These are phyloP conservation scores for Drosophila infuscata DNA, from an alignment of 2,888 invertebrate species.

Conservation along the genomic window DNA sequence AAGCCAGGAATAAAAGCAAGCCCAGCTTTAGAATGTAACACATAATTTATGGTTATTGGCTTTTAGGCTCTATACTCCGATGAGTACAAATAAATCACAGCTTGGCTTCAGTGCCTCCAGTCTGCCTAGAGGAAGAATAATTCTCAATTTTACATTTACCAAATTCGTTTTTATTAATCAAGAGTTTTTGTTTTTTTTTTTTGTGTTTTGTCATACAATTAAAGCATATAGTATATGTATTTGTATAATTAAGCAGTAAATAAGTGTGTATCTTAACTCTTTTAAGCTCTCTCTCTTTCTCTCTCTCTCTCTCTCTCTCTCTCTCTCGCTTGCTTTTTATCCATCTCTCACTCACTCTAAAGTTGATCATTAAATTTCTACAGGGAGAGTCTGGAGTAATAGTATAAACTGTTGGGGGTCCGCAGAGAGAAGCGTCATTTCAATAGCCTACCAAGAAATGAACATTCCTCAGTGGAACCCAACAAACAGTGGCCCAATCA, in stretches of 20 bases:
- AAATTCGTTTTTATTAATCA: slow-evolving; percentile 72
- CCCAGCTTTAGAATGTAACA: slow-evolving; percentile 31
- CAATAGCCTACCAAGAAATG: slow-evolving; percentile 47
- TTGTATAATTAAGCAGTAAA: slow-evolving; percentile 35
- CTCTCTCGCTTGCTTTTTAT: slow-evolving; percentile 5
- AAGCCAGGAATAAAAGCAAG: slow-evolving; percentile 23
- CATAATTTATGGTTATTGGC: slow-evolving; percentile 63
- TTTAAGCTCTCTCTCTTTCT: background rate
- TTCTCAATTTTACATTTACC: slow-evolving; percentile 48
- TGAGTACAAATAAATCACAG: slow-evolving; percentile 36
- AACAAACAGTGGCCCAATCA: background rate
- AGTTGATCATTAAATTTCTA: slow-evolving; percentile 41
- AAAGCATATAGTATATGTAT: slow-evolving; percentile 67
- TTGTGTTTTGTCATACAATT: slow-evolving; percentile 73
- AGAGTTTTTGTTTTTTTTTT: slow-evolving; percentile 38
- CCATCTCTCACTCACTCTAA: slow-evolving; percentile 40
- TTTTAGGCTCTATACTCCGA: slow-evolving; percentile 32
- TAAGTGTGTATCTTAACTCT: slow-evolving; percentile 33
- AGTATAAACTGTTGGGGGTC: slow-evolving; percentile 41
- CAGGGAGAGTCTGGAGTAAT: slow-evolving; percentile 12
- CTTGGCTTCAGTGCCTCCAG: background rate
- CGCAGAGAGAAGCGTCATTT: slow-evolving; percentile 76
- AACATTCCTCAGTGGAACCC: slow-evolving; percentile 77
- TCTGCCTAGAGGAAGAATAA: slow-evolving; percentile 4
- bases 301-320: background rate